phyloP scores from a whole-genome alignment of 2,888 invertebrate genomes.

The Tenthredo notha region DNA sequence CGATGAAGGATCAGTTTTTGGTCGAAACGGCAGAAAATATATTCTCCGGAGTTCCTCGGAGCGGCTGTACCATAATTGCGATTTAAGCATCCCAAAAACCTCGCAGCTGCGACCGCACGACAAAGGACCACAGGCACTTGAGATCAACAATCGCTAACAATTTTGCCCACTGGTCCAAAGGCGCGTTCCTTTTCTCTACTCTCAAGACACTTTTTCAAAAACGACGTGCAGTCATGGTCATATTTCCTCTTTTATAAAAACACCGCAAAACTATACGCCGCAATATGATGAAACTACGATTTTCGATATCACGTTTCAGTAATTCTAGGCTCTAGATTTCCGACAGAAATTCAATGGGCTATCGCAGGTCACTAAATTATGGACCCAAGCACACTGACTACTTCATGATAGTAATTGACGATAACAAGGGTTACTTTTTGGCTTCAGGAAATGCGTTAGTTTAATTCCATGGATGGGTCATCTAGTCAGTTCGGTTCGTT shows the following conservation, averaged over 20 bases:
- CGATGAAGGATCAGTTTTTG: slow-evolving; percentile 56
- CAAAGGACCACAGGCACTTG: slow-evolving; percentile 55
- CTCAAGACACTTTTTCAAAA: neutral
- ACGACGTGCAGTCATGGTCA: neutral
- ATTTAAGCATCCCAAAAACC: slow-evolving; percentile 66
- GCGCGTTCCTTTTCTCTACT: slow-evolving; percentile 15
- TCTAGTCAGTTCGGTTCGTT: slow-evolving; percentile 24
- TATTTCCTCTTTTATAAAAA: neutral
- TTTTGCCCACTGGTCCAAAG: slow-evolving; percentile 33
- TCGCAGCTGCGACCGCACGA: slow-evolving; percentile 66
- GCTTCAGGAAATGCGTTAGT: neutral
- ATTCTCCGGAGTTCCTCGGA: slow-evolving; percentile 27
- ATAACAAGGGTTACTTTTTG: neutral
- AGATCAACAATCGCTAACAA: slow-evolving; percentile 47
- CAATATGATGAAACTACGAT: neutral
- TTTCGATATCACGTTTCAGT: neutral
- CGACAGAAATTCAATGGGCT: neutral
- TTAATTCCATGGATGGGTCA: slow-evolving; percentile 13
- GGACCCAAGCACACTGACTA: neutral
- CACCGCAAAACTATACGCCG: neutral
- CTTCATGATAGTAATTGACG: slow-evolving; percentile 12
- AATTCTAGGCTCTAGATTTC: neutral
- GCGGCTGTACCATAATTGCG: slow-evolving; percentile 70
- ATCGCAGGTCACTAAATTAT: slow-evolving; percentile 4
- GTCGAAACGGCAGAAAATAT: slow-evolving; percentile 55